Evolutionary conservation across 2,888 invertebrate species (phyloP).

Genomic region (Hipparchia sbordonii): DNA sequence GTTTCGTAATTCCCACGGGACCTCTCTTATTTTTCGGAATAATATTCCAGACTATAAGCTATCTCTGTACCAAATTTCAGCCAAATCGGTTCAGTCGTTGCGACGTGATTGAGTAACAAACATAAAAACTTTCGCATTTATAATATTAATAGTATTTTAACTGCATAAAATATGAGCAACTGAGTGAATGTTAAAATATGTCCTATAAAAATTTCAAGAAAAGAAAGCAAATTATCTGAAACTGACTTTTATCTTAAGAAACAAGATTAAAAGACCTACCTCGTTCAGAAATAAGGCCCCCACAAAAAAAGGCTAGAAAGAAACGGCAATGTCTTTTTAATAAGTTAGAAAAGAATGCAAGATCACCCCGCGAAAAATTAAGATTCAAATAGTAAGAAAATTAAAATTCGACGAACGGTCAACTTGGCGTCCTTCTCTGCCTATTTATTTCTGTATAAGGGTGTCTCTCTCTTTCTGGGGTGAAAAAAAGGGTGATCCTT

Average conservation of each 20-base stretch:
- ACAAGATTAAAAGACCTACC: conserved; percentile 33
- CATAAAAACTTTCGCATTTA: no score
- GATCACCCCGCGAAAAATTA: conserved; percentile 77
- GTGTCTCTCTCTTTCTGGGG: conserved; percentile 40
- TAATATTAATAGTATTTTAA: no score
- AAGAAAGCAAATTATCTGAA: no score
- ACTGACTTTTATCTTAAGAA: conserved; percentile 26
- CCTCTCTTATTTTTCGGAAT: no score
- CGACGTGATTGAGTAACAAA: no score
- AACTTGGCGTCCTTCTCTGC: conserved; percentile 56
- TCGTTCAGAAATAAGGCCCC: conserved; percentile 38
- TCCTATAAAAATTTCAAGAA: no score
- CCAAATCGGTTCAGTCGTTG: no score
- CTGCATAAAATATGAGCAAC: no score
- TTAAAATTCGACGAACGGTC: conserved; percentile 81
- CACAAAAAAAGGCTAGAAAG: conserved; percentile 62
- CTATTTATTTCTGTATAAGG: conserved; percentile 31
- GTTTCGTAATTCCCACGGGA: no score
- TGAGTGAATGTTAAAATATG: no score
- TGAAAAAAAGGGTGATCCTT: conserved; percentile 66
- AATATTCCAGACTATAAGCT: no score
- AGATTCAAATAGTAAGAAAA: conserved; percentile 83
- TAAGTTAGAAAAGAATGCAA: conserved; percentile 54
- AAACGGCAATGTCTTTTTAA: conserved; percentile 49
- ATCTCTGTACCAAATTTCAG: no score